Percentiles rank a stretch among this genome's conserved stretches.
These are phyloP conservation scores for Drosophila atroscutellata DNA, from an alignment of 2,888 invertebrate species.

Conservation along the genomic window DNA sequence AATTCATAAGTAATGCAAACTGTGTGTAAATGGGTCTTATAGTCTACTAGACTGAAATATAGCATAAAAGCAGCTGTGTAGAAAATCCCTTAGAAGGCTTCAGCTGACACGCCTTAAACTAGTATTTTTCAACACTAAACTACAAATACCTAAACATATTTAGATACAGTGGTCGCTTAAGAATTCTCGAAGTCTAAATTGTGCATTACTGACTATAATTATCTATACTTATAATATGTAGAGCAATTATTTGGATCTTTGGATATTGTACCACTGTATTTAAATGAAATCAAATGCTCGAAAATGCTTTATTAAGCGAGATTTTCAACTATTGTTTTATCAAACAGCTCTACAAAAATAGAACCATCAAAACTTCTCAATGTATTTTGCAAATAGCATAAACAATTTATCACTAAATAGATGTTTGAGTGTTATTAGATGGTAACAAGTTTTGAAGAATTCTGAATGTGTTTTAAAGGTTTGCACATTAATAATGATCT, in stretches of 20 bases:
- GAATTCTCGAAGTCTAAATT: neutral
- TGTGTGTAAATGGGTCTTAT: constrained; percentile 27
- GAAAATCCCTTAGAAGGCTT: constrained; percentile 30
- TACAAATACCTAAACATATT: constrained; percentile 4
- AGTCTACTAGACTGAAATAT: constrained; percentile 69
- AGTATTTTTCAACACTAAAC: constrained; percentile 16
- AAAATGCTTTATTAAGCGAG: constrained; percentile 20
- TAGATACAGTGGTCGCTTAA: neutral
- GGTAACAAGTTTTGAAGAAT: constrained; percentile 26
- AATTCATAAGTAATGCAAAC: constrained; percentile 24
- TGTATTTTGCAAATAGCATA: constrained; percentile 32
- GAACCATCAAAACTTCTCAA: constrained; percentile 23
- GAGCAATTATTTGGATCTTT: neutral
- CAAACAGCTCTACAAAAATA: neutral
- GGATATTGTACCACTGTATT: constrained; percentile 4
- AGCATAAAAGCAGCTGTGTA: constrained; percentile 32
- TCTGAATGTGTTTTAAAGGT: constrained; percentile 44
- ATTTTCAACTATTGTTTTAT: constrained; percentile 19
- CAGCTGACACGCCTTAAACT: constrained; percentile 37
- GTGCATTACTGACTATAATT: no score
- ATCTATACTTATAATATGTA: neutral
- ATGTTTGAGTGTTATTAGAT: constrained; percentile 35
- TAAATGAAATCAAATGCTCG: constrained; percentile 5
- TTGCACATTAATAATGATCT: constrained; percentile 24
- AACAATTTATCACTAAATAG: constrained; percentile 12